Conservation (phyloP, 2,113 vertebrate genomes). For the Mirza zaza region DNA sequence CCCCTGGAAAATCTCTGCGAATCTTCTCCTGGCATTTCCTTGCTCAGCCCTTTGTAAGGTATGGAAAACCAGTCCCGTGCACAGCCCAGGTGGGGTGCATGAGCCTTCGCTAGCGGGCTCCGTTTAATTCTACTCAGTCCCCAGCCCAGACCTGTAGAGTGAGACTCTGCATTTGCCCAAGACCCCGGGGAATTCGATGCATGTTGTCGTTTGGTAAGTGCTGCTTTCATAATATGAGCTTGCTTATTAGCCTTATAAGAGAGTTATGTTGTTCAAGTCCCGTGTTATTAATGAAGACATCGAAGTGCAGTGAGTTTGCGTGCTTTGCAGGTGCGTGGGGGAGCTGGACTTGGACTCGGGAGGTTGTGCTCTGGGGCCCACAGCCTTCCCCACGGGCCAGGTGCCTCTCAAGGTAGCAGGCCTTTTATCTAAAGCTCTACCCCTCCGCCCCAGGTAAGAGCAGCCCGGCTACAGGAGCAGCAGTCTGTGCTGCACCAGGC, state of each 20-base stretch:
- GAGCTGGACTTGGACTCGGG: neutral
- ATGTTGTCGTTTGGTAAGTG: neutral
- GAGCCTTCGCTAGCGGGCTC: neutral
- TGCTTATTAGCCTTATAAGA: neutral
- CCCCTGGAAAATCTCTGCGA: neutral
- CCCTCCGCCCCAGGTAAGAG: neutral
- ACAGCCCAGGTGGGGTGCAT: neutral
- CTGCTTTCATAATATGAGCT: neutral
- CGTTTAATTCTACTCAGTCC: neutral
- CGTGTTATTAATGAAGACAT: neutral
- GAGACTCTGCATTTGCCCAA: neutral
- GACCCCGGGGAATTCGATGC: too few relatives aligned
- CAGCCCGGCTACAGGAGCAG: neutral
- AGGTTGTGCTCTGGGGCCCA: neutral
- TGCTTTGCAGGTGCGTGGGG: neutral
- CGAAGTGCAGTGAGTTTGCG: neutral
- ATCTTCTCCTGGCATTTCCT: neutral
- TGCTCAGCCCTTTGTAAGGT: neutral
- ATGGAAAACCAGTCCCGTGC: accelerated
- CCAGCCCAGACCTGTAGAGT: neutral
- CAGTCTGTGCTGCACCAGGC: neutral
- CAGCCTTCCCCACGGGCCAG: neutral
- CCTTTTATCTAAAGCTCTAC: neutral
- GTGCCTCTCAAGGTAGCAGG: neutral
- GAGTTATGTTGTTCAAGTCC: neutral